Percentiles rank a stretch among this genome's conserved stretches.
These are phyloP conservation scores for Drosophila bipectinata DNA, from an alignment of 1,140 invertebrate species.

Conservation along the genomic window DNA sequence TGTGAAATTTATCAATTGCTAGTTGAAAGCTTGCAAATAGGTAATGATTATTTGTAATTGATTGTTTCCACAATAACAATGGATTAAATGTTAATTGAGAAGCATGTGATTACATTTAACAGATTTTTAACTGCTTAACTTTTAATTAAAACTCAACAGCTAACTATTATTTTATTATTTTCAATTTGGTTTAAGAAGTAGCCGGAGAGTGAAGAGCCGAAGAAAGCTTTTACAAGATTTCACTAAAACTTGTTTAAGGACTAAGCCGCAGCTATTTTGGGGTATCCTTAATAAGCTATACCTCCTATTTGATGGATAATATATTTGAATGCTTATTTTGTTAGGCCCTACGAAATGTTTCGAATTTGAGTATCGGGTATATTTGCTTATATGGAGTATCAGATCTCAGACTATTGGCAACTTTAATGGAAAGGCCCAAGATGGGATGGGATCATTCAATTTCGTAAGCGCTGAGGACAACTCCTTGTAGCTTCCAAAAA, in stretches of 20 bases:
- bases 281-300: too few species aligned
- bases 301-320: too few species aligned
- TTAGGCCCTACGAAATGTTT: too few species aligned
- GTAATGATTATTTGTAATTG: neutral
- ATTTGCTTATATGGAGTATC: too few species aligned
- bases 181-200: neutral
- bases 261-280: too few species aligned
- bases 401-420: neutral
- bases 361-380: too few species aligned
- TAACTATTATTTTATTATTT: neutral
- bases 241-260: too few species aligned
- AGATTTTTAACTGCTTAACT: too few species aligned
- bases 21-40: neutral
- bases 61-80: neutral
- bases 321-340: too few species aligned
- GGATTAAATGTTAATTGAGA: neutral
- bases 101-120: neutral
- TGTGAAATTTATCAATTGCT: neutral
- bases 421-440: neutral
- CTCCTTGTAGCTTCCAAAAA: slow-evolving; percentile 57
- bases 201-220: neutral
- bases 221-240: too few species aligned
- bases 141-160: too few species aligned
- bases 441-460: neutral
- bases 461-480: slow-evolving; percentile 15